phyloP scores from a whole-genome alignment of 92 coral and sea anemone species.

The Zoanthus sociatus region DNA sequence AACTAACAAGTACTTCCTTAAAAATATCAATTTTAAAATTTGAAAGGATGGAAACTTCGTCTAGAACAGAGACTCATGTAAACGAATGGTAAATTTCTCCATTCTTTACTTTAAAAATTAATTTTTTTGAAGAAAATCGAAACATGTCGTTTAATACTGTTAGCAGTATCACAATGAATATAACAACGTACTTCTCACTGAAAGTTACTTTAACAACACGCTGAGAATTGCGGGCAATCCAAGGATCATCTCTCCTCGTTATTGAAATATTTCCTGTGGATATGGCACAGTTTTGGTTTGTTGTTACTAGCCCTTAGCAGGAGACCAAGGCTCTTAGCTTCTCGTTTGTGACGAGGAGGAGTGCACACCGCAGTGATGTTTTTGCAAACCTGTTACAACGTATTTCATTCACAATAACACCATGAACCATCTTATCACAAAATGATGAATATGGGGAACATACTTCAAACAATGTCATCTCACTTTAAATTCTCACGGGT shows the following conservation, averaged over 20 bases:
- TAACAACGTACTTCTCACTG: constrained; percentile 7
- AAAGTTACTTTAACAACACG: constrained; percentile 33
- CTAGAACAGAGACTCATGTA: too few species aligned
- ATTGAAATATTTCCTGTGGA: constrained; percentile 40
- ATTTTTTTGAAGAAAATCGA: neutral
- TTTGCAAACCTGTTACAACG: constrained; percentile 10
- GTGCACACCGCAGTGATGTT: neutral
- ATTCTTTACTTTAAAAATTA: neutral
- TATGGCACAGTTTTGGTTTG: neutral
- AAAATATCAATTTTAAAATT: constrained; percentile 37
- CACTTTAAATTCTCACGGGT: constrained; percentile 26
- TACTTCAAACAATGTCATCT: constrained; percentile 12
- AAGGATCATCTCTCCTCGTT: constrained; percentile 12
- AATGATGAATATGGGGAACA: neutral
- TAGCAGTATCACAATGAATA: neutral
- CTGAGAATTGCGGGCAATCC: constrained; percentile 33
- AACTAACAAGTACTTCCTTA: constrained; percentile 38
- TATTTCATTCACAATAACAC: constrained; percentile 19
- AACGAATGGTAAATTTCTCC: neutral
- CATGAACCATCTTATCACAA: neutral
- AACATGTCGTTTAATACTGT: constrained; percentile 11
- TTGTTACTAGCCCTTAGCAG: neutral
- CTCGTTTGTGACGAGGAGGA: neutral
- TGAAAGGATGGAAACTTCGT: neutral
- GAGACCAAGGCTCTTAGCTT: neutral